Evolutionary conservation across 64 coral and sea anemone species (phyloP).

Genomic region (Actinia tenebrosa): DNA sequence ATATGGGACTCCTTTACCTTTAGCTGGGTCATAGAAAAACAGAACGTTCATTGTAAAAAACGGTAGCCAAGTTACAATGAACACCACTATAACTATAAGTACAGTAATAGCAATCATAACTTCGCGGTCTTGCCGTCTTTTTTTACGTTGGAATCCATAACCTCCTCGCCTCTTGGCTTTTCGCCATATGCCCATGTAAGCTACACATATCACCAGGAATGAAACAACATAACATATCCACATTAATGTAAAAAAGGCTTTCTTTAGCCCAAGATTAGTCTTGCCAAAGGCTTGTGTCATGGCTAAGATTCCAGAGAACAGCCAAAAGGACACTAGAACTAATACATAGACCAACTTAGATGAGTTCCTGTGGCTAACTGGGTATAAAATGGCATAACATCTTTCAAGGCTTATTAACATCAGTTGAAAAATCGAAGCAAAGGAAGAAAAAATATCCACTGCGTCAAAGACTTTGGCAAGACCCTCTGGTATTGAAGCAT

Average conservation of each 20-base stretch:
- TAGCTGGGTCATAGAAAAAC: slow-evolving; percentile 36
- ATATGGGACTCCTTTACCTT: slow-evolving; percentile 18
- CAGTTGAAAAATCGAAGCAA: slow-evolving; percentile 79
- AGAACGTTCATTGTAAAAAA: slow-evolving; percentile 70
- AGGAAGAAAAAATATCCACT: slow-evolving; percentile 70
- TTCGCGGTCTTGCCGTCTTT: slow-evolving; percentile 57
- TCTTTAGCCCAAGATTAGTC: neutral
- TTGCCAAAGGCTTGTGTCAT: slow-evolving; percentile 48
- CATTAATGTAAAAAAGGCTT: slow-evolving; percentile 61
- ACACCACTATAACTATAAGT: slow-evolving; percentile 71
- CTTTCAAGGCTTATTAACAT: slow-evolving; percentile 66
- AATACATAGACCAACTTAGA: slow-evolving; percentile 46
- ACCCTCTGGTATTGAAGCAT: neutral
- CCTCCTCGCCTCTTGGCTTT: slow-evolving; percentile 33
- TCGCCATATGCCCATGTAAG: slow-evolving; percentile 65
- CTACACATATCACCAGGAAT: slow-evolving; percentile 48
- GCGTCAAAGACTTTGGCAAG: slow-evolving; percentile 26
- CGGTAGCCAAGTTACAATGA: slow-evolving; percentile 66
- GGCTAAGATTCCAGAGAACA: slow-evolving; percentile 46
- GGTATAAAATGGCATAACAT: slow-evolving; percentile 56
- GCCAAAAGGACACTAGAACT: slow-evolving; percentile 47
- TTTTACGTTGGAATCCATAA: slow-evolving; percentile 24
- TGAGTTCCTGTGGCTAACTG: slow-evolving; percentile 73
- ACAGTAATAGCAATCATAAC: slow-evolving; percentile 62
- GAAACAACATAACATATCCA: slow-evolving; percentile 37